Evolutionary conservation across 1,140 invertebrate species (phyloP), one percentile per base, ranked within the genome.

Genomic region (Halictus rubicundus): DNA sequence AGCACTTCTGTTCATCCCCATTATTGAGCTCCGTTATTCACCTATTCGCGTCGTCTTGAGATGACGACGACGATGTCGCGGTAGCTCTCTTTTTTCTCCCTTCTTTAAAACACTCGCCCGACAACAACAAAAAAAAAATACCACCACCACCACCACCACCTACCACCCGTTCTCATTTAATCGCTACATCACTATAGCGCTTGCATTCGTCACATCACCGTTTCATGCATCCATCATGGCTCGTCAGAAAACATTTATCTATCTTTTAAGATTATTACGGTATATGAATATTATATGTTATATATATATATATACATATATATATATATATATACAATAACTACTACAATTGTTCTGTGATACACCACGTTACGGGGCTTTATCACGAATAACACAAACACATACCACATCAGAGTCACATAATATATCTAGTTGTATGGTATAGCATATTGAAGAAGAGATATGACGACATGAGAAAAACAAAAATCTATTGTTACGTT

Each of bases 271-370:
- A 87, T 87, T 91, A 88, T 90, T 91, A 91, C 85, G 73, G 81
- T 87, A 84, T 86, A 90, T 90, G 86, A 89, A 88, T 89, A 89
- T 90, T 89, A 87, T 87, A 91, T 91, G 88, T 91, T 91, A 89
- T 88, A 46, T 46, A 46, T 46, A 46, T 46, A 46, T 46, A 46
- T 46, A 46, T 46, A 46, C 12, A 12, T 14, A 1, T 46, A 46
- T 46, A 46, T 46, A 46, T 46, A 12, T 46, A 2, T 46, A 46
- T 46, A 46, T 46, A 88, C 75, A 84, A 91, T 86, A 89, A 92
- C 88, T 92, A 92, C 87, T 92, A 92, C 90, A 89, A 93, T 92
- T 93, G 91, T 93, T 92, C 92, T 93, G 92, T 93, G 92, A 93
- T 93, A 93, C 91, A 92, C 90, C 92, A 93, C 88, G 88, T 92